Evolutionary conservation across 2,888 invertebrate genomes (phyloP), one percentile per base, ranked within the genome.

Genomic region (Cataglyphis albicans): DNA sequence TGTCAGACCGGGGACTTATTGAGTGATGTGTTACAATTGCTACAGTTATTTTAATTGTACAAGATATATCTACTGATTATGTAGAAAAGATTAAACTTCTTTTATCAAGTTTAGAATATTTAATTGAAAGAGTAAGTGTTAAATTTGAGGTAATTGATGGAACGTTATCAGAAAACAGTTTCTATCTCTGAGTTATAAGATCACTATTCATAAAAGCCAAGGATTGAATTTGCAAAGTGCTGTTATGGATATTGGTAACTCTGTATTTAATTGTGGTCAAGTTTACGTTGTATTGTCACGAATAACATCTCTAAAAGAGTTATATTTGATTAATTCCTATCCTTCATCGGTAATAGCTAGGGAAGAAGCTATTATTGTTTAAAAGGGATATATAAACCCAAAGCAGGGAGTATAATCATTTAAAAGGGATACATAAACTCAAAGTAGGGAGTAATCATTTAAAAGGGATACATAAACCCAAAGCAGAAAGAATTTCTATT

Each of bases 71-170:
- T 38, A 48, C 1, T 48, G 6, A 48, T 48, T 1, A 48, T 0
- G 18, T 48, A 48, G 48, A 48, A 48, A 48, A 48, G 1, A 18
- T 48, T 1, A 48, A 48, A 48, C 18, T 48, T 48, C 18, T 48
- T 48, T 80, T 89, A 32, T 12, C 67, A 12, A 85, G 86, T 21
- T 38, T 32, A 25, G 80, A 76, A 35, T 82, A 84, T 73, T 70
- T 67, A 1, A 70, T 88, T 9, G 84, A 86, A 73, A 64, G 74
- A 32, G 82, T 84, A 1, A 82, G 67, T 29, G 18, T 48, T 48
- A 91, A 91, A 85, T 92, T 91, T 81, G 65, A 86, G 65, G 38
- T 91, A 1, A 75, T 90, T 64, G 81, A 85, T 70, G 75, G 64
- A 63, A 88, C 67, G 6, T 89, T 41, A 67, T 75, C 21, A 57